Base-by-base conservation (phyloP, 2,888 invertebrate species). In the Gisinianus flammeolus region DNA sequence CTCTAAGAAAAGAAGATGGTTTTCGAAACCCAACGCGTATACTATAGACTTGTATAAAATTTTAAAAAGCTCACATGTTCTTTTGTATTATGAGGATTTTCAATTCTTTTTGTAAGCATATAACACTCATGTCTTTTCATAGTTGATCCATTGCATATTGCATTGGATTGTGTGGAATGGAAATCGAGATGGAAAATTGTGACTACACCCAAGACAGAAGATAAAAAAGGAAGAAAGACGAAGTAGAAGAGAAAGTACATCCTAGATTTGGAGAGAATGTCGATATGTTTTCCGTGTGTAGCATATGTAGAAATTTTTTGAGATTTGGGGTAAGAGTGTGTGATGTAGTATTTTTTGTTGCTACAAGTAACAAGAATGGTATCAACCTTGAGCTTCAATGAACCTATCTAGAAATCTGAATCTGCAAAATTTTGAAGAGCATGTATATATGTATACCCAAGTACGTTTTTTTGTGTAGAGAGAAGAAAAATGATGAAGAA, bases 81-180 rank as follows among this genome's bases (percentile, higher is more conserved):
- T n/a, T n/a, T n/a, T n/a, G n/a, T n/a, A n/a, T n/a, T n/a, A n/a
- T n/a, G n/a, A n/a, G n/a, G n/a, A n/a, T n/a, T n/a, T n/a, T n/a
- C n/a, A n/a, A n/a, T n/a, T n/a, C n/a, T n/a, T n/a, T n/a, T n/a
- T n/a, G n/a, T n/a, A n/a, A n/a, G n/a, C n/a, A n/a, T n/a, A n/a
- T n/a, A n/a, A n/a, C n/a, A n/a, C n/a, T n/a, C n/a, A 56, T 56
- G 56, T 56, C 56, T n/a, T n/a, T 56, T 56, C 56, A 26, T 64
- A 64, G 26, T 64, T 64, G 64, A 64, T 64, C 64, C 28, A n/a
- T 19, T 44, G 16, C 44, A 44, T 44, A 44, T 44, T 44, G n/a
- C n/a, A n/a, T n/a, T n/a, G n/a, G n/a, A n/a, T n/a, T n/a, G 64
- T 64, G 28, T 28, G 30, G 16, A 26, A 6, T 4, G 22, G 26